Conservation (phyloP, 2,797 vertebrate species). For the Gymnodraco acuticeps region DNA sequence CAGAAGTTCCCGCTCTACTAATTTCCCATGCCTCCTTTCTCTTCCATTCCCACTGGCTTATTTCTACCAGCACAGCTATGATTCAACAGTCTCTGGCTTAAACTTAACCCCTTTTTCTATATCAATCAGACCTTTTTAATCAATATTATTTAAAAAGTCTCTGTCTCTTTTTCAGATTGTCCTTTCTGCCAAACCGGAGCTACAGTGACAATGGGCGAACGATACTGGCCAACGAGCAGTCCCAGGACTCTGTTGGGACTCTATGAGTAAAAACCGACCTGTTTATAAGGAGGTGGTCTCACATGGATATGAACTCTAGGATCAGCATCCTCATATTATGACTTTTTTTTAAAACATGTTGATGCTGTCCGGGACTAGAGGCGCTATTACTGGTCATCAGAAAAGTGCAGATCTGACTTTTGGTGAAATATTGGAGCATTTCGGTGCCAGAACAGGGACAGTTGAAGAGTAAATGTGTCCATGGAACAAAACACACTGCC, state of each 20-base stretch:
- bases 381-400: neutral
- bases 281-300: neutral
- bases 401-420: neutral
- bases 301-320: conserved; percentile 16
- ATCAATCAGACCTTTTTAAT: neutral
- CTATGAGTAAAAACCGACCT: conserved; percentile 64
- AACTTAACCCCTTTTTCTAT: neutral
- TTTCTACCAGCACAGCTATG: conserved; percentile 2
- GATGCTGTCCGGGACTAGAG: conserved; percentile 9
- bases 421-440: neutral
- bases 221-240: conserved; percentile 83
- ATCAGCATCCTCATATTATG: conserved; percentile 16
- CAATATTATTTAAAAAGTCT: neutral
- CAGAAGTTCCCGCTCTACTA: conserved; percentile 26
- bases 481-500: neutral
- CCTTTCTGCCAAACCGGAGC: conserved; percentile 84
- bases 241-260: conserved; percentile 80
- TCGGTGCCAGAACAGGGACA: neutral
- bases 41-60: conserved; percentile 1
- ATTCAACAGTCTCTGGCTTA: neutral
- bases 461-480: neutral
- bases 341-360: neutral
- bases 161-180: conserved; percentile 75
- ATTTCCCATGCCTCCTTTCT: conserved; percentile 45
- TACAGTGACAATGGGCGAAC: conserved; percentile 84